Conservation (phyloP, 1,140 invertebrate genomes). For the Choristoneura fumiferana region DNA sequence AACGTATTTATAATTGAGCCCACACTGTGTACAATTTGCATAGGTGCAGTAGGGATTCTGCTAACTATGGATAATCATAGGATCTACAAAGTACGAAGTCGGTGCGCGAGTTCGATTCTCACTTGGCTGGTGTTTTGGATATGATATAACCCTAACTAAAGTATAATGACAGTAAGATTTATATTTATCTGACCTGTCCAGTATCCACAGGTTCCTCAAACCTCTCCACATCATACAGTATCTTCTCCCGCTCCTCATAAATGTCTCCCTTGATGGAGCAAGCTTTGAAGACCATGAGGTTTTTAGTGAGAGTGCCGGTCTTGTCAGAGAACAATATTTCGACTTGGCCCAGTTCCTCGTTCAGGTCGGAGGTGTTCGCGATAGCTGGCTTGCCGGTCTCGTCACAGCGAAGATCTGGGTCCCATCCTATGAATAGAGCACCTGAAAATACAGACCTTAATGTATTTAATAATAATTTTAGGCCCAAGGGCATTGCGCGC, state of each 20-base stretch:
- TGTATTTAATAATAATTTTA: too few species aligned
- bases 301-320: slow-evolving; percentile 97
- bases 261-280: slow-evolving; percentile 92
- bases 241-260: slow-evolving; percentile 82
- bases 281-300: slow-evolving; percentile 98
- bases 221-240: slow-evolving; percentile 74
- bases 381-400: slow-evolving; percentile 95
- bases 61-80: too few species aligned
- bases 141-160: too few species aligned
- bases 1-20: too few species aligned
- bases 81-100: too few species aligned
- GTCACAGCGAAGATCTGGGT: slow-evolving; percentile 95
- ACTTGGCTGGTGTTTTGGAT: too few species aligned
- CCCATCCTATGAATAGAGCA: slow-evolving; percentile 94
- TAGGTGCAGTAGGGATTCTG: too few species aligned
- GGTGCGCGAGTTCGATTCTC: too few species aligned
- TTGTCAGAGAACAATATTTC: slow-evolving; percentile 97
- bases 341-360: slow-evolving; percentile 98
- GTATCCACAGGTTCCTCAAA: slow-evolving; percentile 54
- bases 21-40: too few species aligned
- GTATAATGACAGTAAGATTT: too few species aligned
- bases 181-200: slow-evolving; percentile 54
- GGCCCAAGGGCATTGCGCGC: too few species aligned
- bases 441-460: slow-evolving; percentile 81
- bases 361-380: slow-evolving; percentile 98